A percentile compares a stretch with the other conserved stretches of the same genome.
phyloP scores from a whole-genome alignment of 2,888 invertebrate species.

The Urechis unicinctus region DNA sequence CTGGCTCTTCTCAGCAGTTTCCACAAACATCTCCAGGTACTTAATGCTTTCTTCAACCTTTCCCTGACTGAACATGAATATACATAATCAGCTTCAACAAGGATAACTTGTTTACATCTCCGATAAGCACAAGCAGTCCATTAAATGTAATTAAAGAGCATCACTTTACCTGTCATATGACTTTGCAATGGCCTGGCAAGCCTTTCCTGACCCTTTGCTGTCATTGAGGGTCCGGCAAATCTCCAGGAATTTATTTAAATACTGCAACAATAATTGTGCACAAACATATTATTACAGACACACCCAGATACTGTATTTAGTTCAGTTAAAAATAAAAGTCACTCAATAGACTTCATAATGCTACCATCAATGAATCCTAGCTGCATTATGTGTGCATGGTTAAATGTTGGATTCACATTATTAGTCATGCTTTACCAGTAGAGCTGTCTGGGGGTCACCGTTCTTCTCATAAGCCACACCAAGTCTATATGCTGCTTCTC shows the following conservation, averaged over 20 bases:
- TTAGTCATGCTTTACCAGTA: conserved; percentile 5
- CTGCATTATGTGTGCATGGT: no score
- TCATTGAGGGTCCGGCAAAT: conserved; percentile 34
- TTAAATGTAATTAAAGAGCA: background rate
- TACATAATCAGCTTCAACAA: no score
- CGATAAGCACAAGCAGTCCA: background rate
- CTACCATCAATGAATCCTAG: no score
- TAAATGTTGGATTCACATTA: no score
- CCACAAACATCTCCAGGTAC: conserved; percentile 46
- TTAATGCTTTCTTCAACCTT: conserved; percentile 42
- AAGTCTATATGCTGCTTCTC: conserved; percentile 41
- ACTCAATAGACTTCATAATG: no score
- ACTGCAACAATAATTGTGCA: conserved; percentile 29
- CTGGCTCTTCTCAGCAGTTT: conserved; percentile 42
- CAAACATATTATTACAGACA: no score
- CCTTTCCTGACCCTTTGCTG: conserved; percentile 41
- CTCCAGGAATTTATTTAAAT: conserved; percentile 39
- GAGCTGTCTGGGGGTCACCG: conserved; percentile 17
- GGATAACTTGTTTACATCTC: no score
- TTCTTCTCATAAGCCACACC: conserved; percentile 40
- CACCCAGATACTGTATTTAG: no score
- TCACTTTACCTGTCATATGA: conserved; percentile 39
- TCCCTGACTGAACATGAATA: conserved; percentile 29
- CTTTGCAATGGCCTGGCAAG: conserved; percentile 48
- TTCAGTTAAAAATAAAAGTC: no score